Percentiles rank a stretch among this genome's conserved stretches.
phyloP scores from a whole-genome alignment of 2,888 invertebrate species.

The Neria commutata region DNA sequence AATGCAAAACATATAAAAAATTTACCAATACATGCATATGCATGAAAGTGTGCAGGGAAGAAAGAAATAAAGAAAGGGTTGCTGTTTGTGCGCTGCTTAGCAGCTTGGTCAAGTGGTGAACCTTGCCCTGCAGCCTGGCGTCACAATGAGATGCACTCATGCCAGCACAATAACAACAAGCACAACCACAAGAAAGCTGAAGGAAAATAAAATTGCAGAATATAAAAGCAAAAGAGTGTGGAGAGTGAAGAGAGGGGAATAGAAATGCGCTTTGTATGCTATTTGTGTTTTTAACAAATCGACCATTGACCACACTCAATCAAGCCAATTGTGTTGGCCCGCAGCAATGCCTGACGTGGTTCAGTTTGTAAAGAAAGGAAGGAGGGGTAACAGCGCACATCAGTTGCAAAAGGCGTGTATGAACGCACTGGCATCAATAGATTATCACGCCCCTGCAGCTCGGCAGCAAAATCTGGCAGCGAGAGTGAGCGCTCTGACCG shows the following conservation, averaged over 20 bases:
- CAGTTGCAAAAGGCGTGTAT: slow-evolving; percentile 8
- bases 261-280: neutral
- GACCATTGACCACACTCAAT: slow-evolving; percentile 10
- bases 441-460: neutral
- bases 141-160: neutral
- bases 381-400: slow-evolving; percentile 1
- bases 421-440: neutral
- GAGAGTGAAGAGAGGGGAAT: neutral
- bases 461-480: neutral
- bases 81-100: slow-evolving; percentile 10
- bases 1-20: slow-evolving; percentile 1
- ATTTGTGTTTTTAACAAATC: neutral
- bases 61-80: slow-evolving; percentile 3
- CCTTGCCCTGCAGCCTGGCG: neutral
- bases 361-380: neutral
- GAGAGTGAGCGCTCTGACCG: slow-evolving; percentile 3
- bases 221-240: too few relatives aligned
- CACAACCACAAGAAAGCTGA: neutral
- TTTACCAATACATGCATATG: neutral
- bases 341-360: neutral
- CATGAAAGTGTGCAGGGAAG: neutral
- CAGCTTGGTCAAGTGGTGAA: slow-evolving; percentile 3
- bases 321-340: slow-evolving; percentile 7
- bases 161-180: neutral
- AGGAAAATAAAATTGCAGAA: neutral